Base-by-base conservation (phyloP, 2,113 vertebrate genomes). In the Boulengeromyrus knoepffleri region DNA sequence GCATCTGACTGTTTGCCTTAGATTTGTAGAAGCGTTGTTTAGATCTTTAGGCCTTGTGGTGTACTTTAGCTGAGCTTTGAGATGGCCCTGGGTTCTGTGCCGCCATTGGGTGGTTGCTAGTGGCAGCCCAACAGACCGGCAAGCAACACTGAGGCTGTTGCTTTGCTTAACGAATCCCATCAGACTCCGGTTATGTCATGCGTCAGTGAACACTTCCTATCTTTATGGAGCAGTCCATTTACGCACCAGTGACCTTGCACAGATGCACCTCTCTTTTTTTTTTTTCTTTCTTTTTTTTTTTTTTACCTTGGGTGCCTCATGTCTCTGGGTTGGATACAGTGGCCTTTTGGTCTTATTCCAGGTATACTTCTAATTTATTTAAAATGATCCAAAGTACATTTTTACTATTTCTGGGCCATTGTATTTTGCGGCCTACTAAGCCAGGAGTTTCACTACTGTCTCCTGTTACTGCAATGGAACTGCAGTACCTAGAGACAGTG, bases 161-260 rank as follows among this genome's bases (percentile, higher is more conserved):
- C 42, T 46, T 50, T 86, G 47, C 84, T 53, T 53, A 87, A 87
- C 85, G 50, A 87, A 53, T 87, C 85, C 49, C 45, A 86, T 27
- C 46, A 47, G 47, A 47, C 24, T 47, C n/a, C 0, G 47, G 17
- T 47, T 27, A 15, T 46, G n/a, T 47, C 46, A 49, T 50, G 24
- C 8, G 24, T 47, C 84, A 47, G 5, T n/a, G 84, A 49, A 49
- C 47, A 27, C 84, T 86, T n/a, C n/a, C 47, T 50, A n/a, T 86
- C 45, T 47, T 50, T 50, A n/a, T 47, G 84, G n/a, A 49, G 84
- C 15, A 12, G 21, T 85, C 84, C n/a, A 24, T 46, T 85, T 27
- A 50, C 19, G 24, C 45, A 50, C 84, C 84, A n/a, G 24, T 47
- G 45, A 49, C 45, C 46, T 15, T 21, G 42, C 46, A 85, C 9